A percentile compares a stretch with the other conserved stretches of the same genome.
These are phyloP conservation scores for Microchrysa polita DNA, from an alignment of 2,888 invertebrate genomes.

Conservation along the genomic window DNA sequence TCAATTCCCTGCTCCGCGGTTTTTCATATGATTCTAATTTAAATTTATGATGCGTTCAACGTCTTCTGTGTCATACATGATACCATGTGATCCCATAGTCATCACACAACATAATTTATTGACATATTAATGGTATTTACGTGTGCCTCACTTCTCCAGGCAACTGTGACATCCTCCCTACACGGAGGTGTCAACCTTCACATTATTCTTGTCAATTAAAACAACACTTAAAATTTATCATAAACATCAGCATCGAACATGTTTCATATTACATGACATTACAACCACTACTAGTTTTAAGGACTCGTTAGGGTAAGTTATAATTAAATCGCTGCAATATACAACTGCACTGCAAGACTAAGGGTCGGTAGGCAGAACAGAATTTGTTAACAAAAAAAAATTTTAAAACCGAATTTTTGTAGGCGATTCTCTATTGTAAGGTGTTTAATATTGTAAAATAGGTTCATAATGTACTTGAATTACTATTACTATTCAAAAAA, in stretches of 20 bases:
- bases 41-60: constrained; percentile 15
- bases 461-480: too few relatives aligned
- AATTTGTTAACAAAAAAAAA: too few relatives aligned
- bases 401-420: too few relatives aligned
- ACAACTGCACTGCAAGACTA: too few relatives aligned
- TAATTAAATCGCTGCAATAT: too few relatives aligned
- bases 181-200: constrained; percentile 38
- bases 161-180: background rate
- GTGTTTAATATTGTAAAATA: too few relatives aligned
- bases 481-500: too few relatives aligned
- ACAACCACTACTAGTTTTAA: too few relatives aligned
- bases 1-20: background rate
- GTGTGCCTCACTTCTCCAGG: background rate
- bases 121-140: constrained; percentile 35
- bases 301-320: too few relatives aligned
- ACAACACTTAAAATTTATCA: constrained; percentile 40
- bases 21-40: background rate
- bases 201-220: constrained; percentile 37
- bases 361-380: too few relatives aligned
- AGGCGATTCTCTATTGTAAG: too few relatives aligned
- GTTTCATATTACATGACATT: background rate
- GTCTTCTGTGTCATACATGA: background rate
- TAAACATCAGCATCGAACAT: constrained; percentile 14
- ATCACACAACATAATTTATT: constrained; percentile 29
- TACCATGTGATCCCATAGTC: constrained; percentile 21